phyloP scores from a whole-genome alignment of 2,797 vertebrate species.

The Pipistrellus kuhlii region DNA sequence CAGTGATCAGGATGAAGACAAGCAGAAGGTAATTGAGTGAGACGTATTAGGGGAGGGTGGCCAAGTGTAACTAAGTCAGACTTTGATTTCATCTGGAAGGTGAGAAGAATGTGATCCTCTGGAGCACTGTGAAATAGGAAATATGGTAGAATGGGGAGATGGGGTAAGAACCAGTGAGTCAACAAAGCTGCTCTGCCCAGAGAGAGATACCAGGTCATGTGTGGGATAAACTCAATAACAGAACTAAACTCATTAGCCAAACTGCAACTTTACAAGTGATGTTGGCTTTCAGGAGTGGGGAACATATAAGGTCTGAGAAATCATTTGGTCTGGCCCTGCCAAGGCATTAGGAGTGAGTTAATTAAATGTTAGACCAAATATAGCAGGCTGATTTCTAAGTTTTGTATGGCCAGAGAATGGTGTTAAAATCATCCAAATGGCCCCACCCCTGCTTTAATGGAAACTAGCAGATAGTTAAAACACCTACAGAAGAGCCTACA shows the following conservation, averaged over 20 bases:
- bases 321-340: no score
- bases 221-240: not conserved
- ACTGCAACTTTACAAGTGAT: not conserved
- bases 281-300: not conserved
- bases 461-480: conserved; percentile 35
- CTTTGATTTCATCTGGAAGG: not conserved
- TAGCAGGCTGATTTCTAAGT: no score
- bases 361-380: no score
- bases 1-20: conserved; percentile 27
- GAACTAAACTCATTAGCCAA: not conserved
- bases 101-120: not conserved
- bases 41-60: not conserved
- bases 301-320: no score
- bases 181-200: not conserved
- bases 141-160: not conserved
- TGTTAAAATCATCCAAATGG: no score
- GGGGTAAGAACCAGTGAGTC: not conserved
- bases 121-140: not conserved
- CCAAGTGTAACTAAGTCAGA: not conserved
- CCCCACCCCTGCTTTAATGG: not conserved
- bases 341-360: no score
- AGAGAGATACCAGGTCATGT: not conserved
- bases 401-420: no score
- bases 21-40: conserved; percentile 19
- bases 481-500: not conserved